Percentiles rank a stretch among this genome's conserved stretches.
phyloP scores from a whole-genome alignment of 2,888 invertebrate genomes.

The Mythimna lalbum region DNA sequence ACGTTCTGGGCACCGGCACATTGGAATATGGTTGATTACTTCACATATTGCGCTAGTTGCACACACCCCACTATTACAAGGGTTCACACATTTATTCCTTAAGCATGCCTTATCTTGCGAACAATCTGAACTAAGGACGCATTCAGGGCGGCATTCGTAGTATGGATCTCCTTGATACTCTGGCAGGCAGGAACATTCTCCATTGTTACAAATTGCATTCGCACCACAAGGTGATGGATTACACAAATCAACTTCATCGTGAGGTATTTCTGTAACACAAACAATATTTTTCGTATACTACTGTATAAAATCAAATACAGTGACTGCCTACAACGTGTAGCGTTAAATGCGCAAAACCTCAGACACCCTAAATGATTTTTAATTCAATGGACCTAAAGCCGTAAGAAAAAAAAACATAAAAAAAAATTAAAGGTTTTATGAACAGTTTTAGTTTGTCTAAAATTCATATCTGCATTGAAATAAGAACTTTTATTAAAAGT shows the following conservation, averaged over 20 bases:
- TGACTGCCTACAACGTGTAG: no score
- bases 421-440: no score
- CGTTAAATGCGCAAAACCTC: no score
- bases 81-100: constrained; percentile 93
- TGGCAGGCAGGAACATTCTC: constrained; percentile 91
- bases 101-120: constrained; percentile 92
- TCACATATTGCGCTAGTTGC: constrained; percentile 93
- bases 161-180: constrained; percentile 93
- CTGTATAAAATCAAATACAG: background rate
- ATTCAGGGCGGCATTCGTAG: constrained; percentile 93
- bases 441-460: no score
- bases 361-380: no score
- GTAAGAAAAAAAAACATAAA: no score
- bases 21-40: constrained; percentile 93
- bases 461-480: no score
- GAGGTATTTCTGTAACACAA: constrained; percentile 72
- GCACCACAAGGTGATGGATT: constrained; percentile 93
- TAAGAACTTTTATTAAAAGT: no score
- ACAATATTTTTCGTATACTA: constrained; percentile 9
- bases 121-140: constrained; percentile 93
- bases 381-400: no score
- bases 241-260: constrained; percentile 89
- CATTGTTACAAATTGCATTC: constrained; percentile 91
- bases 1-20: constrained; percentile 93
- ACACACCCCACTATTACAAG: constrained; percentile 93